A percentile compares a stretch with the other conserved stretches of the same genome.
phyloP scores from a whole-genome alignment of 1,140 invertebrate species.

The Drosophila gunungcola region DNA sequence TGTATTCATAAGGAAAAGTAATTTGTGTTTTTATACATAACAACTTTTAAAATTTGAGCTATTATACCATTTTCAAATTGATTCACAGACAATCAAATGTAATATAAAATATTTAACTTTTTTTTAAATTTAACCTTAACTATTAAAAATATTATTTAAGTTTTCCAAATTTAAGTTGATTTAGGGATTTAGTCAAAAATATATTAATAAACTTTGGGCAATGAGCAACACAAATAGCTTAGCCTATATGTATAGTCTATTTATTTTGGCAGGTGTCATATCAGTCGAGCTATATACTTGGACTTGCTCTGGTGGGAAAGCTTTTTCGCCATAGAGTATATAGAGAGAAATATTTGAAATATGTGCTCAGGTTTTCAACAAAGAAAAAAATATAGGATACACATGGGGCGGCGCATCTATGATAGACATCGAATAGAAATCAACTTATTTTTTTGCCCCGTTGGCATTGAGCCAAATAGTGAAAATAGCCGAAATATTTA shows the following conservation, averaged over 20 bases:
- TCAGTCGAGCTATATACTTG: constrained; percentile 46
- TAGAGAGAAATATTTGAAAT: constrained; percentile 69
- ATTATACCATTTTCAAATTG: too few species aligned
- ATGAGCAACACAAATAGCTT: constrained; percentile 57
- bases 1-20: too few species aligned
- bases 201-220: constrained; percentile 25
- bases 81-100: too few species aligned
- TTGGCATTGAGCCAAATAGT: constrained; percentile 69
- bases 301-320: constrained; percentile 35
- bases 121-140: too few species aligned
- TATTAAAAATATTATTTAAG: not conserved
- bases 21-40: too few species aligned
- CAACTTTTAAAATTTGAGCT: too few species aligned
- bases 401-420: constrained; percentile 30
- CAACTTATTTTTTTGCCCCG: constrained; percentile 46
- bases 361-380: constrained; percentile 71
- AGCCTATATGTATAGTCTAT: constrained; percentile 46
- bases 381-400: constrained; percentile 56
- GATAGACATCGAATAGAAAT: constrained; percentile 68
- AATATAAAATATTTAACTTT: too few species aligned
- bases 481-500: constrained; percentile 64
- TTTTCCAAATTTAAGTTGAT: not conserved
- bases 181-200: constrained; percentile 5
- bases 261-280: constrained; percentile 78
- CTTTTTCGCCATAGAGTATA: constrained; percentile 45